Conservation (phyloP, 2,888 invertebrate species). For the Epistrophe grossulariae region DNA sequence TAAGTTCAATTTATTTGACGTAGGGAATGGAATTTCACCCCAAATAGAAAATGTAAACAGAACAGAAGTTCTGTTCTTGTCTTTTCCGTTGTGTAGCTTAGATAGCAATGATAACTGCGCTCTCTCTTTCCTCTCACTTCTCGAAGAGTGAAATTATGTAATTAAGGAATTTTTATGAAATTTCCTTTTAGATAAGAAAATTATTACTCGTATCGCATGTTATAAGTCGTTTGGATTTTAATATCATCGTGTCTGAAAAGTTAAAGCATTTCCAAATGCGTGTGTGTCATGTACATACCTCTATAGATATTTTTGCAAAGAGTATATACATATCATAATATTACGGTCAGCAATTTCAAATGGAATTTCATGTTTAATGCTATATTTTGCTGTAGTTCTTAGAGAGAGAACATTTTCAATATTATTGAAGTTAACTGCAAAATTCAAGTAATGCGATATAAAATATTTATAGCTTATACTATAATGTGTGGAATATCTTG, state of each 20-base stretch:
- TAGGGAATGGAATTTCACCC: conserved; percentile 33
- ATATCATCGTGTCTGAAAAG: conserved; percentile 14
- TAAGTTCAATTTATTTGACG: conserved; percentile 42
- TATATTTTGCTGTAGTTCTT: background rate
- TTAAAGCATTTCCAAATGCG: conserved; percentile 18
- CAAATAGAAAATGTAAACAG: conserved; percentile 19
- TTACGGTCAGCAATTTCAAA: conserved; percentile 45
- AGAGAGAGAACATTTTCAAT: background rate
- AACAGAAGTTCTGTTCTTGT: background rate
- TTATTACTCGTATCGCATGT: conserved; percentile 28
- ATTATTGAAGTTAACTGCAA: conserved; percentile 11
- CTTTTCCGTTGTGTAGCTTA: too few relatives aligned
- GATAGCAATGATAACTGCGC: background rate
- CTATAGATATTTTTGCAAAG: background rate
- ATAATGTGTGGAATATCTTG: background rate
- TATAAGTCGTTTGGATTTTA: conserved; percentile 30
- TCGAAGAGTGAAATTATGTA: conserved; percentile 55
- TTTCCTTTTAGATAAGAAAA: conserved; percentile 54
- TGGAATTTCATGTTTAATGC: conserved; percentile 18
- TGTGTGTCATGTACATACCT: background rate
- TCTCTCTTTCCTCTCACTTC: background rate
- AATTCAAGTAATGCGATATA: background rate
- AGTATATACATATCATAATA: background rate
- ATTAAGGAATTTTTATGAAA: conserved; percentile 68
- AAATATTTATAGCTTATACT: conserved; percentile 2